These are phyloP conservation scores for Agrotis exclamationis DNA, from an alignment of 2,888 invertebrate species.

Conservation along the genomic window DNA sequence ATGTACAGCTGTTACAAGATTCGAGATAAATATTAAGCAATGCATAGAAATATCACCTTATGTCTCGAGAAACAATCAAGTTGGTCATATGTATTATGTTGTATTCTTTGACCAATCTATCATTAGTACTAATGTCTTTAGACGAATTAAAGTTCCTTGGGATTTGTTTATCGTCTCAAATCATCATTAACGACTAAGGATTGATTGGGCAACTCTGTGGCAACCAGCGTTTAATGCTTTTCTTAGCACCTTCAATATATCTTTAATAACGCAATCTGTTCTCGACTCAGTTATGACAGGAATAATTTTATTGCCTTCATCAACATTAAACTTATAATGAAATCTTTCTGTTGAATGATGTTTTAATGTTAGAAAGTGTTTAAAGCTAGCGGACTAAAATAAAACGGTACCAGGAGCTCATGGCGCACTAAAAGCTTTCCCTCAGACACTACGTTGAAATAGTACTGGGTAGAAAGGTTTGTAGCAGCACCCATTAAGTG, in stretches of 20 bases:
- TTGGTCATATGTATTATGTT: no score
- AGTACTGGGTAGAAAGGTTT: constrained; percentile 14
- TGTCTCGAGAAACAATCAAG: no score
- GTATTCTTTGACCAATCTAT: no score
- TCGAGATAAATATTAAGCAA: no score
- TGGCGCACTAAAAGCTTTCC: constrained; percentile 35
- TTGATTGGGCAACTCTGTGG: constrained; percentile 13
- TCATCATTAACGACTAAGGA: not conserved
- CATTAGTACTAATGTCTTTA: not conserved
- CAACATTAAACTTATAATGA: constrained; percentile 8
- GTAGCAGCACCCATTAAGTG: constrained; percentile 8
- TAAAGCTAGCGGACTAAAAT: constrained; percentile 19
- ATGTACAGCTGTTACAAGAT: no score
- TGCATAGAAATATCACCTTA: no score
- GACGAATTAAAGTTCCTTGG: not conserved
- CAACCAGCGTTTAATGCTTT: constrained; percentile 2
- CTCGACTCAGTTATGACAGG: constrained; percentile 11
- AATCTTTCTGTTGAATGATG: constrained; percentile 3
- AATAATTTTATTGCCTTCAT: constrained; percentile 39
- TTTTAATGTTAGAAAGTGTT: constrained; percentile 21
- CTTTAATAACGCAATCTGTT: constrained; percentile 21
- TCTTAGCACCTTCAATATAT: constrained; percentile 14
- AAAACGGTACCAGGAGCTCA: constrained; percentile 16
- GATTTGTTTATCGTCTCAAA: not conserved
- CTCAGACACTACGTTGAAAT: constrained; percentile 5